Conservation (phyloP, 92 coral and sea anemone species). For the Epizoanthus rinbou region DNA sequence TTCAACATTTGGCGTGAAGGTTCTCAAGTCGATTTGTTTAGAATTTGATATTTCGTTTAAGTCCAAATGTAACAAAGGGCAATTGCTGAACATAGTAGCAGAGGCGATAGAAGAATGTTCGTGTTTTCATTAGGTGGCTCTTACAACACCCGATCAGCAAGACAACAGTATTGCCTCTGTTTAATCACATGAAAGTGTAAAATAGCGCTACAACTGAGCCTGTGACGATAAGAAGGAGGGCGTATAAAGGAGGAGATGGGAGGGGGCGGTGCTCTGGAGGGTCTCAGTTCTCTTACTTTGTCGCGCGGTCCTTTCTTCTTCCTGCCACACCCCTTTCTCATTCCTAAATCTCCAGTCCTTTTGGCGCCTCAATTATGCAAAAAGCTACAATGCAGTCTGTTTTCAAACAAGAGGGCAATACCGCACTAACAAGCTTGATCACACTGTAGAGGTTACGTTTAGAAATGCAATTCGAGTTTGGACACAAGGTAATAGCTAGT, state of each 20-base stretch:
- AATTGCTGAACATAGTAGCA: conserved; percentile 4
- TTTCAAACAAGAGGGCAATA: too few relatives aligned
- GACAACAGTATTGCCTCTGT: neutral
- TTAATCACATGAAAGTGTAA: conserved; percentile 1
- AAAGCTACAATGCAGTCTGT: too few relatives aligned
- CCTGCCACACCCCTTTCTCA: too few relatives aligned
- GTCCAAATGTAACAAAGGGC: conserved; percentile 6
- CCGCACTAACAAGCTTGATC: too few relatives aligned
- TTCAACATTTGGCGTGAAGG: conserved; percentile 1
- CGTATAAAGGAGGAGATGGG: neutral
- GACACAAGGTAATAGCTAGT: too few relatives aligned
- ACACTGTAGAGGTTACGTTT: too few relatives aligned
- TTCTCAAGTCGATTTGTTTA: too few relatives aligned
- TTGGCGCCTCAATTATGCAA: too few relatives aligned
- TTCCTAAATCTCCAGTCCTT: too few relatives aligned
- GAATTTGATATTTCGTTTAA: neutral
- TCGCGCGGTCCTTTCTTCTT: too few relatives aligned
- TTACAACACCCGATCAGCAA: neutral
- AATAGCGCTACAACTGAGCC: neutral
- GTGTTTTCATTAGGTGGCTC: conserved; percentile 8
- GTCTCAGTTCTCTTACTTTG: too few relatives aligned
- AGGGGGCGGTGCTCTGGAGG: neutral
- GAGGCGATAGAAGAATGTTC: conserved; percentile 26
- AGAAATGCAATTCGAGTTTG: too few relatives aligned
- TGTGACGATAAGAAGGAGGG: conserved; percentile 1